Conservation (phyloP, 1,140 invertebrate species). For the Drosophila tani region DNA sequence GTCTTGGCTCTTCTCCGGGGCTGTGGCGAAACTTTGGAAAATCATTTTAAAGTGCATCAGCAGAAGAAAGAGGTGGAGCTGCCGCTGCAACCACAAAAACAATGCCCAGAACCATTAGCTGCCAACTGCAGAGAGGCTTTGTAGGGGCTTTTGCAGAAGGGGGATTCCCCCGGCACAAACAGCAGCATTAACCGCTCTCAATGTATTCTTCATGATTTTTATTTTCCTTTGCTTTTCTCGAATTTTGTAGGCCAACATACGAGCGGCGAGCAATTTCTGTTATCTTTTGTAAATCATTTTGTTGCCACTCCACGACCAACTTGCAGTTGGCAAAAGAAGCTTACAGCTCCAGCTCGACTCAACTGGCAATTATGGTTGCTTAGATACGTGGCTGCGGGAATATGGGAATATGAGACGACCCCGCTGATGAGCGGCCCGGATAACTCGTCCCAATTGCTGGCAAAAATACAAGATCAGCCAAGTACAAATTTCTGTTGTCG, state of each 20-base stretch:
- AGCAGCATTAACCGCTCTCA: slow-evolving; percentile 59
- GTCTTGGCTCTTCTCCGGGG: slow-evolving; percentile 28
- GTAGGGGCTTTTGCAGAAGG: neutral
- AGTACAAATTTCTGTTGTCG: slow-evolving; percentile 6
- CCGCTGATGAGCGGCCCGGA: slow-evolving; percentile 21
- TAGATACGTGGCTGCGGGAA: slow-evolving; percentile 60
- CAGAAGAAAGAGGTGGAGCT: slow-evolving; percentile 62
- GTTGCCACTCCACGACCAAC: slow-evolving; percentile 67
- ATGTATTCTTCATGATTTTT: slow-evolving; percentile 77
- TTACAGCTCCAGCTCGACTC: slow-evolving; percentile 28
- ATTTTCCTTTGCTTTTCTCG: slow-evolving; percentile 59
- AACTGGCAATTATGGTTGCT: slow-evolving; percentile 74
- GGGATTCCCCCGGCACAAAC: neutral
- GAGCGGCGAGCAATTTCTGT: slow-evolving; percentile 70
- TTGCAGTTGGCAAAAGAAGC: slow-evolving; percentile 28
- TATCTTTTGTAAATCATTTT: slow-evolving; percentile 80
- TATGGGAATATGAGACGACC: slow-evolving; percentile 28
- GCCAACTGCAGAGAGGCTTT: slow-evolving; percentile 20
- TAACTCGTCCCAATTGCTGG: slow-evolving; percentile 6
- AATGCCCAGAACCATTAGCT: slow-evolving; percentile 56
- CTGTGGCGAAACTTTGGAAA: slow-evolving; percentile 62
- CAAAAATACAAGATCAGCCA: slow-evolving; percentile 11
- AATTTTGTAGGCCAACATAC: slow-evolving; percentile 73
- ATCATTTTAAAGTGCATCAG: slow-evolving; percentile 78
- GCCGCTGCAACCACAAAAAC: slow-evolving; percentile 36